Base-by-base conservation (phyloP, 2,113 vertebrate species). In the Tamias sibiricus region DNA sequence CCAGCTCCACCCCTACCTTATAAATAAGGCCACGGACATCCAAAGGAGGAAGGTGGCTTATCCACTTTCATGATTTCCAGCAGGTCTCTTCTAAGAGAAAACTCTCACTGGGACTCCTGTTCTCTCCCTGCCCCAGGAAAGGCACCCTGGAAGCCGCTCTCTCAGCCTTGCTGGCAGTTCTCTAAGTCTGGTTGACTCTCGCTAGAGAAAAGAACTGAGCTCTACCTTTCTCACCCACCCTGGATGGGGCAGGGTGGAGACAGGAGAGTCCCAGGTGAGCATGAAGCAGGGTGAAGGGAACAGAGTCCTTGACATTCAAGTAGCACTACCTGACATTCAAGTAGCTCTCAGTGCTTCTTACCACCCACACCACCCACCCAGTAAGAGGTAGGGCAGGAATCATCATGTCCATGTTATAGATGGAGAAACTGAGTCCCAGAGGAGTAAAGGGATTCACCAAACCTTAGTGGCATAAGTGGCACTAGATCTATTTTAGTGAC, bases 221-320 rank as follows among this genome's bases (percentile, higher is more conserved):
- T 66, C 37, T 14, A 9, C 28, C 11, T 66, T 47, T 7, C 12
- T 42, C 37, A 20, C 26, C 49, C 24, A 44, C n/a, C 47, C 66
- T 12, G 14, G 52, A 44, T 37, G 54, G 26, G 32, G 14, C 14
- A 0, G 0, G 42, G 32, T 24, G 3, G 24, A 10, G 7, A n/a
- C 32, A 40, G 37, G 72, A 84, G 81, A 54, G 47, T 54, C 77
- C 8, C 5, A 62, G 12, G 37, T n/a, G 30, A 83, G 19, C 47
- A 22, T 1, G 12, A 79, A 44, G 44, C 16, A 13, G 9, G 11
- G 11, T 12, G 22, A 86, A 28, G 16, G 35, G 13, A 44, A 28
- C 20, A 40, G 62, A 19, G 13, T 9, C n/a, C 42, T 54, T 52
- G 47, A 64, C 7, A 12, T 22, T 20, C 4, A 26, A 52, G 59